A percentile compares a stretch with the other conserved stretches of the same genome.
These are phyloP conservation scores for Temnothorax rugatulus DNA, from an alignment of 2,888 invertebrate species.

Conservation along the genomic window DNA sequence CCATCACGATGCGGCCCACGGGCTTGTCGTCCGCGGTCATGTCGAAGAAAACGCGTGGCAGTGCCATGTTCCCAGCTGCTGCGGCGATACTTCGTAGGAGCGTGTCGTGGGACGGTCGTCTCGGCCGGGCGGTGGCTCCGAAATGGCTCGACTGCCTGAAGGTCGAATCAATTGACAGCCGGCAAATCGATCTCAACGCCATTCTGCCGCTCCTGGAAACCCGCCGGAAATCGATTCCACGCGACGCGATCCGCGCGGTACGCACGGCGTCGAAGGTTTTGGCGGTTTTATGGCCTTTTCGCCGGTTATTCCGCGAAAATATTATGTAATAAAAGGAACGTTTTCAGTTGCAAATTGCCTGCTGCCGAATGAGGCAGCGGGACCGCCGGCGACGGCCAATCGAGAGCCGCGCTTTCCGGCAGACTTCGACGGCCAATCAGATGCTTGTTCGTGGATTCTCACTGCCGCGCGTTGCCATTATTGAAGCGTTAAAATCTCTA, in stretches of 20 bases:
- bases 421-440: conserved; percentile 38
- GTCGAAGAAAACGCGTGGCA: conserved; percentile 96
- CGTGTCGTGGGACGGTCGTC: conserved; percentile 80
- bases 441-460: background rate
- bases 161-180: conserved; percentile 85
- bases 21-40: conserved; percentile 93
- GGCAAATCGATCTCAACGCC: conserved; percentile 85
- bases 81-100: conserved; percentile 87
- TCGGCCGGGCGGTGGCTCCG: conserved; percentile 83
- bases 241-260: conserved; percentile 36
- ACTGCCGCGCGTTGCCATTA: background rate
- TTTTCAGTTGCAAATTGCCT: conserved; percentile 45
- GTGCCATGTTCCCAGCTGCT: conserved; percentile 89
- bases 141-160: conserved; percentile 84
- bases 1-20: conserved; percentile 95
- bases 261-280: background rate
- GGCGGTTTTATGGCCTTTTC: background rate
- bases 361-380: conserved; percentile 50
- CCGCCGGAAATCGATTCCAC: conserved; percentile 60
- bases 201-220: conserved; percentile 70
- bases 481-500: background rate
- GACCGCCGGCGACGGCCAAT: conserved; percentile 55
- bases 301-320: conserved; percentile 58
- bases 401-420: background rate
- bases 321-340: conserved; percentile 67